These are phyloP conservation scores for Parnassius mnemosyne DNA, from an alignment of 2,888 invertebrate species.

Conservation along the genomic window DNA sequence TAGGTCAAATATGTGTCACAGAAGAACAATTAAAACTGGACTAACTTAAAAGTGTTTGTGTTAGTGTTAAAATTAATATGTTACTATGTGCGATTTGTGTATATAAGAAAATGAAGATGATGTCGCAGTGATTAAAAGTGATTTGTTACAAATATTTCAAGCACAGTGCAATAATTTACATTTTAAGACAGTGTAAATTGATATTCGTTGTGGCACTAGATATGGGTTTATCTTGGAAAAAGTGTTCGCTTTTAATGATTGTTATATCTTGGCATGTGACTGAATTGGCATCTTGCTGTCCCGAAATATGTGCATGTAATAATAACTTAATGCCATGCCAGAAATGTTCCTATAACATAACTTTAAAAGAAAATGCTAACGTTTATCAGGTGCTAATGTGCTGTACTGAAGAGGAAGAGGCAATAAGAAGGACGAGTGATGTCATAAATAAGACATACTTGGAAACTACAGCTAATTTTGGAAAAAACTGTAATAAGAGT, in stretches of 20 bases:
- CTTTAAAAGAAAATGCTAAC: slow-evolving; percentile 55
- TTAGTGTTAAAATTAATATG: slow-evolving; percentile 50
- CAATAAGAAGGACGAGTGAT: slow-evolving; percentile 45
- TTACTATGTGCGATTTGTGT: slow-evolving; percentile 53
- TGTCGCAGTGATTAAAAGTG: slow-evolving; percentile 51
- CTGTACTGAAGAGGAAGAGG: slow-evolving; percentile 50
- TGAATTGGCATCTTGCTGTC: slow-evolving; percentile 55
- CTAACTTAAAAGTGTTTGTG: slow-evolving; percentile 56
- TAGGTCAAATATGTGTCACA: slow-evolving; percentile 49
- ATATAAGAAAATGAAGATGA: slow-evolving; percentile 44
- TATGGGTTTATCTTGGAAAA: slow-evolving; percentile 64
- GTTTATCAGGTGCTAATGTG: slow-evolving; percentile 50
- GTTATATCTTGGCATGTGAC: slow-evolving; percentile 60
- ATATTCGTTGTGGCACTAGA: slow-evolving; percentile 38
- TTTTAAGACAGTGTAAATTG: slow-evolving; percentile 64
- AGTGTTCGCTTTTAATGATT: slow-evolving; percentile 59
- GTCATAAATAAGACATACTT: slow-evolving; percentile 58
- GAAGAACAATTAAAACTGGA: slow-evolving; percentile 42
- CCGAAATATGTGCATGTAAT: slow-evolving; percentile 53
- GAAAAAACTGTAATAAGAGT: slow-evolving; percentile 52
- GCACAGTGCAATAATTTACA: slow-evolving; percentile 52
- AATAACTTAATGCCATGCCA: slow-evolving; percentile 50
- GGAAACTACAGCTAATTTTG: slow-evolving; percentile 50
- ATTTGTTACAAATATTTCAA: slow-evolving; percentile 51
- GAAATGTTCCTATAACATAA: slow-evolving; percentile 62